Evolutionary conservation across 2,888 invertebrate genomes (phyloP), one percentile per base, ranked within the genome.

Genomic region (Drosophila leonis): DNA sequence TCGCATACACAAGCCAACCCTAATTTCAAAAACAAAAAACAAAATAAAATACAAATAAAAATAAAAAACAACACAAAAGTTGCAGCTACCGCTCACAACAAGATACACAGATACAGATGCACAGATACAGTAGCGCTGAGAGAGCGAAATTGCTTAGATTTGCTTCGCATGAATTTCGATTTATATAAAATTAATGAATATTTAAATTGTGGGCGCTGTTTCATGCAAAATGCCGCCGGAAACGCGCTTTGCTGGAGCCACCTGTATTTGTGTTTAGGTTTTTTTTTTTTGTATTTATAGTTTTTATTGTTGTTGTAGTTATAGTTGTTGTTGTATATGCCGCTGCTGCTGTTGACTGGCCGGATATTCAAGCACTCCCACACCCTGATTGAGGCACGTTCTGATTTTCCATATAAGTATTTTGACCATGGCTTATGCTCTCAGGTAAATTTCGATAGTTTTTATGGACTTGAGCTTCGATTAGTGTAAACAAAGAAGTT

Each of bases 161-260:
- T 64, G 62, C 65, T 37, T 57, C 33, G 51, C 63, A 64, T 78
- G 75, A 75, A 74, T 85, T 88, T 86, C 88, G 88, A 87, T 85
- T 79, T 60, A 74, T 81, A 88, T 88, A 70, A 88, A 86, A 86
- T 86, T 77, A 85, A 85, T 85, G 84, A 86, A 86, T 86, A 86
- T 88, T 86, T 83, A 83, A 88, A 86, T 83, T 83, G 86, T 83
- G 64, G 60, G 54, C 69, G 64, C 33, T 65, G 70, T 72, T 76
- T 73, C 83, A 85, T 75, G 80, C 77, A 72, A 85, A 85, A 73
- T 68, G 80, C 77, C 80, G 75, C 83, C 83, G 88, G 83, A 84
- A 84, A 84, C 88, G 86, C 88, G 83, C 88, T 78, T 84, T 78
- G 72, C 69, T 88, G 80, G 83, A 82, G 79, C 79, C 82, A 83